phyloP scores from a whole-genome alignment of 2,888 invertebrate species.

The Aspidapion aeneum region DNA sequence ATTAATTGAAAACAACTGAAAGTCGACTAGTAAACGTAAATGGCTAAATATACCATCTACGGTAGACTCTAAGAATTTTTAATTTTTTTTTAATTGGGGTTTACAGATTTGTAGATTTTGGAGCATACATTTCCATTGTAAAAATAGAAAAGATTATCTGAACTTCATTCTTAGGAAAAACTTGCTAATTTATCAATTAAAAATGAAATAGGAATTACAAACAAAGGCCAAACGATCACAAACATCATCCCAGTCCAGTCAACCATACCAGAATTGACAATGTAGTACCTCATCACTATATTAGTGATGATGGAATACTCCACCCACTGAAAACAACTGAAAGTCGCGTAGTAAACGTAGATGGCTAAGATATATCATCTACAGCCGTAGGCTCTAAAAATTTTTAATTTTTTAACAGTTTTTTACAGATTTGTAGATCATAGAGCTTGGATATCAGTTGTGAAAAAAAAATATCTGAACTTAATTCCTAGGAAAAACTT shows the following conservation, averaged over 20 bases:
- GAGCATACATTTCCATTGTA: too few species aligned
- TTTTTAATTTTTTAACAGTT: too few species aligned
- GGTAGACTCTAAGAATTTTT: conserved; percentile 60
- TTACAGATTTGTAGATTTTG: too few species aligned
- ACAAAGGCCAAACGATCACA: conserved; percentile 92
- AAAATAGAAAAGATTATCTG: neutral
- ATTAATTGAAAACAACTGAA: conserved; percentile 95
- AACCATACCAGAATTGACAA: conserved; percentile 66
- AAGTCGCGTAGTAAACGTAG: conserved; percentile 81
- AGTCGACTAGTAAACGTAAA: conserved; percentile 84
- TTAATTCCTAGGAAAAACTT: too few species aligned
- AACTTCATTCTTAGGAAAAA: conserved; percentile 31
- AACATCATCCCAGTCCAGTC: conserved; percentile 97
- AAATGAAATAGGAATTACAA: conserved; percentile 95
- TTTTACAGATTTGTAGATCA: too few species aligned
- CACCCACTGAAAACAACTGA: conserved; percentile 94
- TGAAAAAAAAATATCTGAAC: too few species aligned
- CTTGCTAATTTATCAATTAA: conserved; percentile 88
- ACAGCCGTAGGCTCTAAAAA: conserved; percentile 59
- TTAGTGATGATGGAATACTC: conserved; percentile 91
- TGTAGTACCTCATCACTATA: conserved; percentile 73
- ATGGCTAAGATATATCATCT: conserved; percentile 82
- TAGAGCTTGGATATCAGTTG: too few species aligned
- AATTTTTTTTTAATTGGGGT: too few species aligned
- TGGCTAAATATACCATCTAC: conserved; percentile 79